A percentile compares a stretch with the other conserved stretches of the same genome.
These are phyloP conservation scores for Tenrec ecaudatus DNA, from an alignment of 2,113 vertebrate species.

Conservation along the genomic window DNA sequence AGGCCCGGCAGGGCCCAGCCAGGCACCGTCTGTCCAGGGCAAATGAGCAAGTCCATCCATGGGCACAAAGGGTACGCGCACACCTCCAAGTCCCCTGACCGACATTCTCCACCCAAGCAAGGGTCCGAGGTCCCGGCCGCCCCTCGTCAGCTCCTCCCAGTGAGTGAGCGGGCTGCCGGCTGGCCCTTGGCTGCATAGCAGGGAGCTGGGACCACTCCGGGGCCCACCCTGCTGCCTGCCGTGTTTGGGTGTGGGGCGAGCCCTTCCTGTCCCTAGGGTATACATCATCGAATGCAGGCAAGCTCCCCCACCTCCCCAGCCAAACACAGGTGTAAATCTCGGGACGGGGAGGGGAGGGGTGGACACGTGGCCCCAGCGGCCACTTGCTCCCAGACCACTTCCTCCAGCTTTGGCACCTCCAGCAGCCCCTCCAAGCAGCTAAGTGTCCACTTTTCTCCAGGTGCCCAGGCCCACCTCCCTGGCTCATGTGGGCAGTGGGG, in stretches of 20 bases:
- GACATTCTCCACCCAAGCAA: too few species aligned
- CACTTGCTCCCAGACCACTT: neutral
- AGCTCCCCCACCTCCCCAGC: fast-evolving
- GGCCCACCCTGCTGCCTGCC: neutral
- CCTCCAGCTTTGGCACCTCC: neutral
- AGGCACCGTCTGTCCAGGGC: neutral
- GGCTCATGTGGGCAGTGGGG: neutral
- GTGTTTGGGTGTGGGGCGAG: fast-evolving
- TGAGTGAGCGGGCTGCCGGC: too few species aligned
- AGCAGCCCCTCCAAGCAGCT: neutral
- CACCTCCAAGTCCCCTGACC: neutral
- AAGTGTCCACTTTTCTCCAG: neutral
- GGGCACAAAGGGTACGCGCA: neutral
- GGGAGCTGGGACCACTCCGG: too few species aligned
- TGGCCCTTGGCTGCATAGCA: too few species aligned
- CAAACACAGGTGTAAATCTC: neutral
- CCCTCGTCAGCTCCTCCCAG: neutral
- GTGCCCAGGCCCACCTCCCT: too few species aligned
- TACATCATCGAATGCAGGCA: fast-evolving
- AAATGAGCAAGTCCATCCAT: too few species aligned
- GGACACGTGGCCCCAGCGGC: too few species aligned
- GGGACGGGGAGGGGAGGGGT: neutral
- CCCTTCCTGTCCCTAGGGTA: too few species aligned
- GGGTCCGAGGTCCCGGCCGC: neutral
- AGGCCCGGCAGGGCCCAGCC: neutral